Percentiles rank a stretch among this genome's conserved stretches.
These are phyloP conservation scores for Nowickia ferox DNA, from an alignment of 2,888 invertebrate species.

Conservation along the genomic window DNA sequence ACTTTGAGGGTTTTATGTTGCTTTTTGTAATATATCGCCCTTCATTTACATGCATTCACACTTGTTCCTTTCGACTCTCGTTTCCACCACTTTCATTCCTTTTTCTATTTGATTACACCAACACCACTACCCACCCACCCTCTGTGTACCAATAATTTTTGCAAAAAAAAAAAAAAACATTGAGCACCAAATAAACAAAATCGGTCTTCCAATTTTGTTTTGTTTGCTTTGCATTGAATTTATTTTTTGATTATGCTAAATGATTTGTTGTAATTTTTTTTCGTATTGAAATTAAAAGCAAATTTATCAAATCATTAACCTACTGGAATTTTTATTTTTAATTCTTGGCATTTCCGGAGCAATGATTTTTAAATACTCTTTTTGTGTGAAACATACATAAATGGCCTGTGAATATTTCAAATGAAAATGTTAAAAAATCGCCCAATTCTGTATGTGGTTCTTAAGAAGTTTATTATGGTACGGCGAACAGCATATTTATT, in stretches of 20 bases:
- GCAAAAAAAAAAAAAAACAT: constrained; percentile 39
- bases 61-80: constrained; percentile 20
- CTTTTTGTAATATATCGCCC: constrained; percentile 3
- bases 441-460: no score
- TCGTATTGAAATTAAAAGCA: constrained; percentile 21
- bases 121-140: constrained; percentile 42
- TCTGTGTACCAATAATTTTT: constrained; percentile 26
- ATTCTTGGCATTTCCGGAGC: constrained; percentile 80
- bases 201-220: constrained; percentile 53
- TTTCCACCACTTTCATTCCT: constrained; percentile 41
- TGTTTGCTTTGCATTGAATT: constrained; percentile 54
- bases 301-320: constrained; percentile 52
- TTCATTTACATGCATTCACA: constrained; percentile 31
- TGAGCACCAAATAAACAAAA: neutral
- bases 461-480: no score
- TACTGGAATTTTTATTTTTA: constrained; percentile 62
- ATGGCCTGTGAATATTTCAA: neutral
- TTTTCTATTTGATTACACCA: constrained; percentile 2
- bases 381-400: neutral
- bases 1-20: constrained; percentile 24
- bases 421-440: no score
- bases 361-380: constrained; percentile 59
- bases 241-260: constrained; percentile 26
- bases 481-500: no score
- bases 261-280: constrained; percentile 23